A percentile compares a stretch with the other conserved stretches of the same genome.
Conservation (phyloP, 2,888 invertebrate species). For the Zaprionus lineosus region DNA sequence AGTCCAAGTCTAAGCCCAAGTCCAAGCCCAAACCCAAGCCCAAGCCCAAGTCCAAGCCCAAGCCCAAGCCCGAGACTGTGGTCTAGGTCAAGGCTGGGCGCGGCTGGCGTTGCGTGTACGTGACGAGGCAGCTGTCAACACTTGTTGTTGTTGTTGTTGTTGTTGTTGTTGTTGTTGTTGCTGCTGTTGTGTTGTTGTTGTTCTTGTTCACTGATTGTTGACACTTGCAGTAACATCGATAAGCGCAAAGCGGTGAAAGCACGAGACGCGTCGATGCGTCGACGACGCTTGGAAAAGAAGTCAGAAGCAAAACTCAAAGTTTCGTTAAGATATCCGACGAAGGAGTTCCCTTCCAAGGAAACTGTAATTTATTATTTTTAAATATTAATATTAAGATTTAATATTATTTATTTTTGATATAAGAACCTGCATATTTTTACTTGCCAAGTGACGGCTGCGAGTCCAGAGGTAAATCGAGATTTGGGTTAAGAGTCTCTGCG, state of each 20-base stretch:
- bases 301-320: constrained; percentile 5
- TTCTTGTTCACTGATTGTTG: constrained; percentile 28
- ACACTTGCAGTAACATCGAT: constrained; percentile 61
- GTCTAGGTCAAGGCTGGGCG: constrained; percentile 79
- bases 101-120: constrained; percentile 69
- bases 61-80: constrained; percentile 49
- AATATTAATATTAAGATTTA: no score
- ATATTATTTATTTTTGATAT: no score
- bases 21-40: constrained; percentile 5
- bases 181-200: constrained; percentile 9
- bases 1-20: constrained; percentile 29
- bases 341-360: no score
- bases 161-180: constrained; percentile 6
- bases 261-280: constrained; percentile 20
- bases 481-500: no score
- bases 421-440: no score
- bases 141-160: constrained; percentile 11
- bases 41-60: constrained; percentile 3
- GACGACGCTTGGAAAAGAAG: constrained; percentile 20
- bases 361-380: no score
- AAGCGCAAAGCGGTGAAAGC: constrained; percentile 53
- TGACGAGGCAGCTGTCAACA: constrained; percentile 48
- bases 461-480: no score
- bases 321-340: no score
- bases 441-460: no score